phyloP scores from a whole-genome alignment of 2,888 invertebrate species.

The Andricus curvator region DNA sequence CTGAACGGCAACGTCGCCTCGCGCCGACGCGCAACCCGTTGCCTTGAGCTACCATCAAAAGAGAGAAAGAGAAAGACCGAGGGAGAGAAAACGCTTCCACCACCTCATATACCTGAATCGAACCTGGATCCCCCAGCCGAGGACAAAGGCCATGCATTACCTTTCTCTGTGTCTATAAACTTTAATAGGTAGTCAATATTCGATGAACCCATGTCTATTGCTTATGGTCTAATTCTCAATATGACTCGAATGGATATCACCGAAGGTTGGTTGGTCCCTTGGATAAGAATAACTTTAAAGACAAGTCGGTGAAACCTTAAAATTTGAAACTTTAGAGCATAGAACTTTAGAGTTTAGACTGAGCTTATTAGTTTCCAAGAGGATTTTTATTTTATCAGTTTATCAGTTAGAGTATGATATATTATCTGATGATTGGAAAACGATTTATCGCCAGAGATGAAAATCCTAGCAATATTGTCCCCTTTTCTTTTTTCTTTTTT shows the following conservation, averaged over 20 bases:
- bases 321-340: neutral
- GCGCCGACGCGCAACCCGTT: slow-evolving; percentile 51
- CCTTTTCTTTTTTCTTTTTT: neutral
- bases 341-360: neutral
- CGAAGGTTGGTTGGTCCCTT: neutral
- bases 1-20: slow-evolving; percentile 52
- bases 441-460: neutral
- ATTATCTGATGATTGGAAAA: neutral
- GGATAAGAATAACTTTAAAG: neutral
- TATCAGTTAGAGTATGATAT: slow-evolving; percentile 4
- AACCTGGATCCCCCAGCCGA: slow-evolving; percentile 14
- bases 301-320: neutral
- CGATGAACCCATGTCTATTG: neutral
- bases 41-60: slow-evolving; percentile 45
- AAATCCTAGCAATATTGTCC: neutral
- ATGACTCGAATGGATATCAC: neutral
- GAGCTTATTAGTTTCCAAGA: neutral
- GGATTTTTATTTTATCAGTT: neutral
- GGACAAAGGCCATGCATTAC: slow-evolving; percentile 10
- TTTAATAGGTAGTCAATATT: neutral
- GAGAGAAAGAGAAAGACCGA: slow-evolving; percentile 42
- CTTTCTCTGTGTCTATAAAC: slow-evolving; percentile 16
- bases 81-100: slow-evolving; percentile 7
- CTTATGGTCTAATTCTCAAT: neutral
- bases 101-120: neutral